Base-by-base conservation (phyloP, 1,140 invertebrate species). In the Streblospio benedicti region DNA sequence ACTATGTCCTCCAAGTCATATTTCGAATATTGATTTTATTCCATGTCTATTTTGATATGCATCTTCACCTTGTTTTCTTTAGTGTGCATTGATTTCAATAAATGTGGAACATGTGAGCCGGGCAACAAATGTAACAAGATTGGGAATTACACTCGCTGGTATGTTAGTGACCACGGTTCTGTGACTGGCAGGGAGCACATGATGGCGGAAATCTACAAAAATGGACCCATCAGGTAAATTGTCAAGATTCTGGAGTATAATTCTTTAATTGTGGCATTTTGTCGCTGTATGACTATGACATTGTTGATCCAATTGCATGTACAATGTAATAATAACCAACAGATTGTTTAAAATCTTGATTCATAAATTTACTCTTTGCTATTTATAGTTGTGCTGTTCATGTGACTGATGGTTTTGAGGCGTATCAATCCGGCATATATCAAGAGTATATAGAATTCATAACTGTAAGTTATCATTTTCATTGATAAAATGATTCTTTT, bases 121-220 rank as follows among this genome's bases (percentile, higher is more conserved):
- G 74, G 71, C 59, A 77, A 73, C 9, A 66, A 62, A 45, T 82
- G 81, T 62, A 64, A 65, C 32, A 38, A 68, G 18, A 38, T 82
- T 3, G 59, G 66, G 30, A 80, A 78, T 54, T 81, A 78, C 65
- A 82, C 74, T 12, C 57, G 69, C 9, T 82, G 78, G 69, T 80
- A 74, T 61, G 76, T 82, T 28, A 76, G 74, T n/a, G 81, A 82
- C 59, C 81, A 77, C 64, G 81, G 80, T 12, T 58, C 63, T 6
- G 64, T 81, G 2, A 49, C 55, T 57, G 80, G 80, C 5, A 63
- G 80, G 25, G 75, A 77, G 9, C 74, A 79, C 4, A 82, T 82
- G 78, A 82, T 80, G 80, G 72, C 76, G 33, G 81, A 82, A 65
- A 80, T 82, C 43, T 76, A 74, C 55, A 73, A 73, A 41, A 75